A percentile compares a stretch with the other conserved stretches of the same genome.
These are phyloP conservation scores for Volucella bombylans DNA, from an alignment of 2,888 invertebrate species.

Conservation along the genomic window DNA sequence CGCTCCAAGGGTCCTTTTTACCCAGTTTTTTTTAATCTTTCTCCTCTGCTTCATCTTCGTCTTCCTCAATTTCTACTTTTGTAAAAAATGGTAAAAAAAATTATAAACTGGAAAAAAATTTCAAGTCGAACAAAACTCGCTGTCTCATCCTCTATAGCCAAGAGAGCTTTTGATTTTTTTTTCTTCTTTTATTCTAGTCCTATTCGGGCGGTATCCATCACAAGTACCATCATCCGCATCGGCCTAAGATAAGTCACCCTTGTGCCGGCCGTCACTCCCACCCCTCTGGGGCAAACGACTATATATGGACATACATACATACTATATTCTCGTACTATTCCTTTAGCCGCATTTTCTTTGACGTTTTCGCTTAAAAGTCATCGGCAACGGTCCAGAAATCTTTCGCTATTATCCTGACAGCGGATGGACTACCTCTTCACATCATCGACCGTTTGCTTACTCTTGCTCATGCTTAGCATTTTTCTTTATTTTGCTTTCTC, in stretches of 20 bases:
- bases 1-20: constrained; percentile 73
- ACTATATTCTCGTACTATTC: constrained; percentile 28
- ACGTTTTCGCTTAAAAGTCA: constrained; percentile 71
- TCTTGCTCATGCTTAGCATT: constrained; percentile 18
- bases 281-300: not conserved
- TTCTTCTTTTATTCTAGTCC: constrained; percentile 30
- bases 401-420: constrained; percentile 74
- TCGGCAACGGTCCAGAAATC: constrained; percentile 75
- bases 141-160: constrained; percentile 63
- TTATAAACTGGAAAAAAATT: constrained; percentile 22
- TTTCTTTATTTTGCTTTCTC: constrained; percentile 41
- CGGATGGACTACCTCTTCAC: constrained; percentile 72
- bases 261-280: constrained; percentile 11
- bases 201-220: constrained; percentile 56
- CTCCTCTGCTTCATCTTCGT: constrained; percentile 32
- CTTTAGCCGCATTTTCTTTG: constrained; percentile 73
- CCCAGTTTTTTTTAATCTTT: constrained; percentile 71
- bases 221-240: constrained; percentile 66
- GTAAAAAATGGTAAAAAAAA: constrained; percentile 24
- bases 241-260: constrained; percentile 68
- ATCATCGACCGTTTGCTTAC: constrained; percentile 43
- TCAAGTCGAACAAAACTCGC: constrained; percentile 67
- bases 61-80: constrained; percentile 42
- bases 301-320: no score
- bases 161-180: constrained; percentile 47